Evolutionary conservation across 1,140 invertebrate genomes (phyloP).

Genomic region (Zophobas atratus): DNA sequence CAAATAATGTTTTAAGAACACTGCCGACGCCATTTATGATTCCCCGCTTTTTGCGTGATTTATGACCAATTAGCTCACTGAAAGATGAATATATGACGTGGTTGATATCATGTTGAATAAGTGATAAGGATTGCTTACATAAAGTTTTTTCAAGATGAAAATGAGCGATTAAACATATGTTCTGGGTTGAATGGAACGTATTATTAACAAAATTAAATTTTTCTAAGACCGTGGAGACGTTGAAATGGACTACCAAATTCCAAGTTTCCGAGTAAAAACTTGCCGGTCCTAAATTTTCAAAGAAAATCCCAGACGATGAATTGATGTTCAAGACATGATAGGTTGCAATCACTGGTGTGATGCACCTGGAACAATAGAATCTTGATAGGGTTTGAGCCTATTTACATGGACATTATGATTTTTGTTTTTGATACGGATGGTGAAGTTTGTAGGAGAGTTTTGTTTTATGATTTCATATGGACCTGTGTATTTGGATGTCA

Average conservation of each 20-base stretch:
- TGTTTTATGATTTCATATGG: conserved; percentile 42
- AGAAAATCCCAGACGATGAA: background rate
- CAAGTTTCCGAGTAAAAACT: too few species aligned
- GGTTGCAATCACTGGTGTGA: background rate
- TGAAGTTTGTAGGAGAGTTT: conserved; percentile 22
- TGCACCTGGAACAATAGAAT: background rate
- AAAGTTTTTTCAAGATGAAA: conserved; percentile 3
- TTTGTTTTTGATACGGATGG: conserved; percentile 16
- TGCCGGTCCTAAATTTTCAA: too few species aligned
- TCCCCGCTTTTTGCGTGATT: conserved; percentile 14
- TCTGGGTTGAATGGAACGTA: background rate
- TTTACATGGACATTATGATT: conserved; percentile 3
- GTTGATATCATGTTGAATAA: conserved; percentile 3
- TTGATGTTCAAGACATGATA: background rate
- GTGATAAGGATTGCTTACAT: background rate
- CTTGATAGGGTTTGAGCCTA: background rate
- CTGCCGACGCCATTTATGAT: conserved; percentile 25
- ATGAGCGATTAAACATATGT: background rate
- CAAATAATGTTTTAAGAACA: conserved; percentile 54
- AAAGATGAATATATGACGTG: conserved; percentile 1
- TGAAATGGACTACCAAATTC: background rate
- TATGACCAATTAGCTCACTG: conserved; percentile 2
- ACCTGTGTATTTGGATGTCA: conserved; percentile 34
- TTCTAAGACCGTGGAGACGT: background rate
- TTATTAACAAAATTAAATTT: background rate